phyloP scores from a whole-genome alignment of 2,113 vertebrate genomes.

The Toxostoma redivivum region DNA sequence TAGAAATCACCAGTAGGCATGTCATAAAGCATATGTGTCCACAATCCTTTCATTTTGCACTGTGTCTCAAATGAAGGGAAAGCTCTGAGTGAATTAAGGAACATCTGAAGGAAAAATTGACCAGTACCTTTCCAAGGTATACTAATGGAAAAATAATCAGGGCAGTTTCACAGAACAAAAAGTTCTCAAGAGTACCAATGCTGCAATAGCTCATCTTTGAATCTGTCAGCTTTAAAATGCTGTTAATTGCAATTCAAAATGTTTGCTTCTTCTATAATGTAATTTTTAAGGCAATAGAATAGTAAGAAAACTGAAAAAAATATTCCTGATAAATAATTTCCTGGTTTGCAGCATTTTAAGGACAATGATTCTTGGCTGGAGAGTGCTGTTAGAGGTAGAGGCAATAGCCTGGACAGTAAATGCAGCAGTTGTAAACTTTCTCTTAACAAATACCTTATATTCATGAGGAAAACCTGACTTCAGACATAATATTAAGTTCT shows the following conservation, averaged over 20 bases:
- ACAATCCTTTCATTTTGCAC: not conserved
- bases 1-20: not conserved
- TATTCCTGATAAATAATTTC: not conserved
- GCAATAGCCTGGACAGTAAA: not conserved
- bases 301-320: not conserved
- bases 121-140: not conserved
- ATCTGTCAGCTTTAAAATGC: not conserved
- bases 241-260: not conserved
- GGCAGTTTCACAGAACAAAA: not conserved
- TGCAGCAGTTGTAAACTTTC: not conserved
- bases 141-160: not conserved
- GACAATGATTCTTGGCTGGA: not conserved
- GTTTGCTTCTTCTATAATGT: not conserved
- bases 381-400: not conserved
- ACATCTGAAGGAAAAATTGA: not conserved
- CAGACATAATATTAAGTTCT: not conserved
- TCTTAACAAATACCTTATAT: not conserved
- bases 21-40: rapidly evolving
- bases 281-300: not conserved
- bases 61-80: not conserved
- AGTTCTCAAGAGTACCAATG: not conserved
- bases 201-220: not conserved
- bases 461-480: not conserved
- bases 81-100: not conserved
- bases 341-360: not conserved